Conservation (phyloP, 2,797 vertebrate genomes). For the Poeciliopsis paucimaculata region DNA sequence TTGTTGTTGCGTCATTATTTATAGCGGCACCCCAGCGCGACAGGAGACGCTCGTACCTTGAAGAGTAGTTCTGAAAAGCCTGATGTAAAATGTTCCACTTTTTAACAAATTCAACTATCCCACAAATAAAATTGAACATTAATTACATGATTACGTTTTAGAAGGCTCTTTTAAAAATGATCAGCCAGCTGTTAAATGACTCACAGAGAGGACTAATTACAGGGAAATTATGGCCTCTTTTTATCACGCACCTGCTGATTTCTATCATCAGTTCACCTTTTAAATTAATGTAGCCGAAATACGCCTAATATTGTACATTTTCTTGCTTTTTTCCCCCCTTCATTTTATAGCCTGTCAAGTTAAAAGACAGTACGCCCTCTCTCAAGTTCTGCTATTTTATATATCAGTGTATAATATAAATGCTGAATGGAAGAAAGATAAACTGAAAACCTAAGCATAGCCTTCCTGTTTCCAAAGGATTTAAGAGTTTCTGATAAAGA, state of each 20-base stretch:
- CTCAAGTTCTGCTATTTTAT: background rate
- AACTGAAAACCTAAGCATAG: background rate
- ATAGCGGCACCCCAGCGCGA: conserved; percentile 8
- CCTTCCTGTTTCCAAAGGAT: background rate
- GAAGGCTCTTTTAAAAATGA: conserved; percentile 7
- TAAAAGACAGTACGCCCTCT: background rate
- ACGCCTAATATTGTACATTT: background rate
- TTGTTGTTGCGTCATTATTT: conserved; percentile 42
- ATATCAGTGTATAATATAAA: background rate
- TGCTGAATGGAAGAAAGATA: background rate
- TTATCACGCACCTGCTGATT: conserved; percentile 20
- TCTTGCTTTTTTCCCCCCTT: background rate
- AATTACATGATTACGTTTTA: conserved; percentile 4
- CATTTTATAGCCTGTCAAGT: background rate
- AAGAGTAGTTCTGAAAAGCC: background rate
- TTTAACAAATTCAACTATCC: background rate
- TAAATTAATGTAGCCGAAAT: background rate
- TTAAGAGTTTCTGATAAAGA: background rate
- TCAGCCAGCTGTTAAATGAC: conserved; percentile 15
- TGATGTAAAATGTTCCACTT: background rate
- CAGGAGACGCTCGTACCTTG: conserved; percentile 7
- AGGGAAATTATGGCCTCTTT: conserved; percentile 5
- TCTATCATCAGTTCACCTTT: conserved; percentile 2
- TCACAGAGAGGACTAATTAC: conserved; percentile 3
- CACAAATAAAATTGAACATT: conserved; percentile 3